Conservation (phyloP, 2,797 vertebrate species). For the Sarcoramphus papa region DNA sequence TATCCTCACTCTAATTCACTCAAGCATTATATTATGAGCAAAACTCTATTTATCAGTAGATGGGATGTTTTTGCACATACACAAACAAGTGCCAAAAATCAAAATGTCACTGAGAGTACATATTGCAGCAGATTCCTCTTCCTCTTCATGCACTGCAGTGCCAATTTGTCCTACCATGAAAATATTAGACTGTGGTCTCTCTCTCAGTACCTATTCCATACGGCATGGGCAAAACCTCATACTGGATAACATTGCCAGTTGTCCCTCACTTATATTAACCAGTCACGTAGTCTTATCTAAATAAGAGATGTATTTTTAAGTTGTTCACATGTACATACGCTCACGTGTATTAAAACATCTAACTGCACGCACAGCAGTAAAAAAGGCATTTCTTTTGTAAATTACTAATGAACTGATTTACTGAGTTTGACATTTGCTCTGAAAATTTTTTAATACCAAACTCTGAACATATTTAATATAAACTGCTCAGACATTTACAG, state of each 20-base stretch:
- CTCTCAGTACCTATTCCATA: neutral
- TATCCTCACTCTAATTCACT: neutral
- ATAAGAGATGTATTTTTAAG: neutral
- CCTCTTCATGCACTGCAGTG: neutral
- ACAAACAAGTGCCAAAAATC: conserved; percentile 32
- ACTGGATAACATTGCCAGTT: neutral
- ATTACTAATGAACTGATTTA: neutral
- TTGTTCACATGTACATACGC: neutral
- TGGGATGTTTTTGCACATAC: conserved; percentile 7
- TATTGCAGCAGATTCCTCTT: neutral
- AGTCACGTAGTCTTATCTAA: neutral
- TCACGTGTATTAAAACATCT: neutral
- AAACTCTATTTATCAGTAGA: conserved; percentile 23
- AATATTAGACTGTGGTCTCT: neutral
- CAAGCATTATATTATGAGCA: conserved; percentile 2
- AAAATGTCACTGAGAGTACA: conserved; percentile 9
- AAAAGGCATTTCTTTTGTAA: neutral
- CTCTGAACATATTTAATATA: neutral
- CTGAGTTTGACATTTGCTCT: neutral
- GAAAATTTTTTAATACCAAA: neutral
- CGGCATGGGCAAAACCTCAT: neutral
- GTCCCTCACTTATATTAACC: neutral
- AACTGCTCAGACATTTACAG: neutral
- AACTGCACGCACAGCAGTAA: neutral
- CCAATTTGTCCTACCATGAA: neutral